Evolutionary conservation across 2,888 invertebrate species (phyloP), one percentile per base, ranked within the genome.

Genomic region (Smittia sp.): DNA sequence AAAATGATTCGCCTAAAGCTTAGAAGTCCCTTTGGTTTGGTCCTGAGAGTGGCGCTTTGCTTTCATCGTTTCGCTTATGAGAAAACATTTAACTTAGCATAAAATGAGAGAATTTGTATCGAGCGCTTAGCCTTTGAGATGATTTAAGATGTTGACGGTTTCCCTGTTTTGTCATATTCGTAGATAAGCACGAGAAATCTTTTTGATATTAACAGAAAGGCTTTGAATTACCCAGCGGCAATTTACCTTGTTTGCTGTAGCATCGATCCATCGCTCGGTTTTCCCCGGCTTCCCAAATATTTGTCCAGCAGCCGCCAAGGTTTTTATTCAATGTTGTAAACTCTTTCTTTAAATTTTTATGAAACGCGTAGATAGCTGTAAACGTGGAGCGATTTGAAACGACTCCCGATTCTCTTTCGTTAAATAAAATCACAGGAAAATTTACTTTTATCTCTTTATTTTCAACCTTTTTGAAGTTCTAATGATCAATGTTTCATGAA

Each of bases 401-500:
- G 39, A 7, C 46, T 46, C n/a, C 15, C 46, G 11, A 46, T 13
- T 6, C 6, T 46, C 11, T 46, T 46, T 15, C 46, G n/a, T 46
- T 46, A 46, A 46, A 46, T 46, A 46, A 46, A 46, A 46, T 46
- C 46, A 46, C 46, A 46, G 9, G 2, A 2, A 46, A 46, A 46
- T n/a, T 46, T 46, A 46, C 6, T 46, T 46, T 46, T 11, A n/a
- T 46, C 27, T 63, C 27, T 63, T 63, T 63, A 46, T 6, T 46
- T 46, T 15, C 39, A 46, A 13, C 11, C 46, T 13, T 3, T 13
- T 46, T 15, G 46, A 46, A 46, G 15, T 46, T 46, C 15, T n/a
- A 13, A n/a, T 46, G n/a, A 46, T 46, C 32, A 66, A 66, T 66
- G 66, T 66, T 66, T 66, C 66, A 66, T 66, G 25, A 66, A n/a